A percentile compares a stretch with the other conserved stretches of the same genome.
Conservation (phyloP, 2,797 vertebrate species). For the Balearica regulorum region DNA sequence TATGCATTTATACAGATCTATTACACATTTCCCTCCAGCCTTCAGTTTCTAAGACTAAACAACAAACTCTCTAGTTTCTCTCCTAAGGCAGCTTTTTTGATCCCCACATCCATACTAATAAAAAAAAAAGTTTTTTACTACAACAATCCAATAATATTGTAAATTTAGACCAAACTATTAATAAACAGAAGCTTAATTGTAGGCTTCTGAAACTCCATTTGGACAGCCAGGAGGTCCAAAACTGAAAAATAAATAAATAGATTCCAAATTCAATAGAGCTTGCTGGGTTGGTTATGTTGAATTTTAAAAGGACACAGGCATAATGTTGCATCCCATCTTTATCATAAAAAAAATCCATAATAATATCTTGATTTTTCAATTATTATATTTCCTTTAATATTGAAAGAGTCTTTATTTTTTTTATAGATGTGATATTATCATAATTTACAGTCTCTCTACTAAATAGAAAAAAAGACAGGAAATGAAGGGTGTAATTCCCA, state of each 20-base stretch:
- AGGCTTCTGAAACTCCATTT: background rate
- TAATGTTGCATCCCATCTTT: background rate
- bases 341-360: background rate
- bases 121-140: background rate
- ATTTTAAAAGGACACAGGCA: background rate
- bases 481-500: background rate
- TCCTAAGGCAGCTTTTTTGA: conserved; percentile 10
- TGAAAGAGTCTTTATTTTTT: background rate
- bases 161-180: background rate
- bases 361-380: background rate
- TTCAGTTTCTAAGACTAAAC: background rate
- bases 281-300: background rate
- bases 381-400: background rate
- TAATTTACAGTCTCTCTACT: background rate
- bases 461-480: background rate
- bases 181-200: background rate
- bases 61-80: background rate
- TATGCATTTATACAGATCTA: background rate
- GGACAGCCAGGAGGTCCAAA: background rate
- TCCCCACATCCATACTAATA: background rate
- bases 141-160: background rate
- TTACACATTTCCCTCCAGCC: background rate
- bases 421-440: background rate
- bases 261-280: background rate
- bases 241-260: background rate